phyloP scores from a whole-genome alignment of 2,113 vertebrate genomes.

The Apaloderma vittatum region DNA sequence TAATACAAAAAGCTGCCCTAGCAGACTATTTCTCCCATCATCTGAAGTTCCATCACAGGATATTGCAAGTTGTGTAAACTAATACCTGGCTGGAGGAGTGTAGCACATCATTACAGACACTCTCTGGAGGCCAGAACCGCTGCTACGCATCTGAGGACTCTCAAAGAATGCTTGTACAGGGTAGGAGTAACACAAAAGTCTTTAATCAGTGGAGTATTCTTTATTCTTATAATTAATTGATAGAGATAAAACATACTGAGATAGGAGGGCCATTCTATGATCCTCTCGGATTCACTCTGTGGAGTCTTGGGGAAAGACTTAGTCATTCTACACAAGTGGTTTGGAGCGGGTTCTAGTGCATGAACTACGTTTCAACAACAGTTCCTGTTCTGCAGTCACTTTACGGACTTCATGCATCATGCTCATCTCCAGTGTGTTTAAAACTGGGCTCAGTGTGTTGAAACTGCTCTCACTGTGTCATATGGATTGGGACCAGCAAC shows the following conservation, averaged over 20 bases:
- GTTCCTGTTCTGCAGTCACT: not conserved
- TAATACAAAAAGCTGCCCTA: not conserved
- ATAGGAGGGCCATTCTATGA: no score
- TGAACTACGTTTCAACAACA: not conserved
- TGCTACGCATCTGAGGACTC: not conserved
- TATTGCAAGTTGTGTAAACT: not conserved
- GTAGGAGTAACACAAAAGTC: not conserved
- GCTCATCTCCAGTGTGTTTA: not conserved
- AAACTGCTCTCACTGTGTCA: not conserved
- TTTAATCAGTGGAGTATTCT: not conserved
- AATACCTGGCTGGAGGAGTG: not conserved
- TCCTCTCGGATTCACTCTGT: not conserved
- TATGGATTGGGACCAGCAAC: not conserved
- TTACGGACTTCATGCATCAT: not conserved
- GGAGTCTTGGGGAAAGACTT: not conserved
- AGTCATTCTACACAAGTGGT: accelerated
- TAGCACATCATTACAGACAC: not conserved
- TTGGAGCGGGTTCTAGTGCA: not conserved
- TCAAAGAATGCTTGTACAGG: not conserved
- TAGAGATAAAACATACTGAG: not conserved
- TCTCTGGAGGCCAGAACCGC: not conserved
- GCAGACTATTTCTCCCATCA: not conserved
- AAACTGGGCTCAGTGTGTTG: not conserved
- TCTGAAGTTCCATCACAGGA: not conserved
- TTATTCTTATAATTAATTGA: not conserved